Evolutionary conservation across 2,797 vertebrate species (phyloP).

Genomic region (Syngnathus rostellatus): DNA sequence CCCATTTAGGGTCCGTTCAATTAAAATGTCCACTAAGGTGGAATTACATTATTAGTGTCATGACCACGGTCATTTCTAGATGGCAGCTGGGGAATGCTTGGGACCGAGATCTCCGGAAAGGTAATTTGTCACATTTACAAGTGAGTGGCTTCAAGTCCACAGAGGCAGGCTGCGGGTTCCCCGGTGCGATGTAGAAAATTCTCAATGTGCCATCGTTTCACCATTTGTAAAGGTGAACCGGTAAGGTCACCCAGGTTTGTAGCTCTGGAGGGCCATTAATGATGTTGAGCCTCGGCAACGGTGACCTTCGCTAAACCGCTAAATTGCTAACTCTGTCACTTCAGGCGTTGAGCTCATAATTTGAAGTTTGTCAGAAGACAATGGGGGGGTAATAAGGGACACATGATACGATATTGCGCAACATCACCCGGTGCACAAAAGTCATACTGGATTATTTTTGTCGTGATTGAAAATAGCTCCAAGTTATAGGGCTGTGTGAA

Average conservation of each 20-base stretch:
- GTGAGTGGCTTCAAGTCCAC: background rate
- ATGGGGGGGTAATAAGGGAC: too few species aligned
- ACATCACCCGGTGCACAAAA: too few species aligned
- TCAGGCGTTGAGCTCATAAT: background rate
- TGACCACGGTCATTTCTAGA: background rate
- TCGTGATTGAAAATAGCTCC: too few species aligned
- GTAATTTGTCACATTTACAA: constrained; percentile 1
- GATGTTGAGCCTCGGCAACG: background rate
- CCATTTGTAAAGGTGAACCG: constrained; percentile 3
- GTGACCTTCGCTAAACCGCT: background rate
- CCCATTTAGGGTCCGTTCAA: background rate
- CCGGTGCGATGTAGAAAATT: background rate
- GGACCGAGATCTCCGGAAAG: background rate
- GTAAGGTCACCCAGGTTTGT: constrained; percentile 1
- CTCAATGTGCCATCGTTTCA: background rate
- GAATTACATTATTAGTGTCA: background rate
- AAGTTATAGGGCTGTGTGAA: too few species aligned
- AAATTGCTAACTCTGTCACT: background rate
- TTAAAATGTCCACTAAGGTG: background rate
- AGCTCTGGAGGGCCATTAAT: background rate
- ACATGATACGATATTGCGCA: too few species aligned
- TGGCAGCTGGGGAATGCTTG: background rate
- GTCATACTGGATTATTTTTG: too few species aligned
- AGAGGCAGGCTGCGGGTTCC: background rate
- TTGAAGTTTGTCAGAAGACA: background rate